These are phyloP conservation scores for Gymnorhina tibicen DNA, from an alignment of 2,113 vertebrate species.

Conservation along the genomic window DNA sequence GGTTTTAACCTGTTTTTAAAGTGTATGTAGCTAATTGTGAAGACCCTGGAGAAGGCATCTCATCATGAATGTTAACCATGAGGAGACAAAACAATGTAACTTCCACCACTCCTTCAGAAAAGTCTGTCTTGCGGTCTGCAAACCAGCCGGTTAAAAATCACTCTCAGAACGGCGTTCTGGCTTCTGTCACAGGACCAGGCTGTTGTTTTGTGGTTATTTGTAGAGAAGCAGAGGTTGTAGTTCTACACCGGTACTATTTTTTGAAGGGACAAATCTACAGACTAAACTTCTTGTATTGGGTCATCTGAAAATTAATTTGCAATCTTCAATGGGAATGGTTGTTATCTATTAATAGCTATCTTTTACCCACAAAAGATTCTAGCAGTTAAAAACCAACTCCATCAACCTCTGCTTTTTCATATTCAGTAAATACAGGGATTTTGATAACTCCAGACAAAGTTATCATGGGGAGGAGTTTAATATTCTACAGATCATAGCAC, in stretches of 20 bases:
- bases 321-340: background rate
- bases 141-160: background rate
- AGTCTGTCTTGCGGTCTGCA: background rate
- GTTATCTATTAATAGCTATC: constrained; percentile 15
- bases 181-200: background rate
- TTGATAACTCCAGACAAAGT: constrained; percentile 15
- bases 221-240: background rate
- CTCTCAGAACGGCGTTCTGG: background rate
- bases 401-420: constrained; percentile 21
- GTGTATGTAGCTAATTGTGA: background rate
- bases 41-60: background rate
- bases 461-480: constrained; percentile 26
- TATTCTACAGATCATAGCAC: constrained; percentile 37
- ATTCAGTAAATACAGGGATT: constrained; percentile 46
- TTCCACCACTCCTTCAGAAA: background rate
- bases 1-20: background rate
- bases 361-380: background rate
- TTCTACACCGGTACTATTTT: background rate
- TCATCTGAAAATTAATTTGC: constrained; percentile 10
- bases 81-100: background rate
- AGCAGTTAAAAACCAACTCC: constrained; percentile 27
- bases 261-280: background rate
- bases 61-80: background rate
- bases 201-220: background rate
- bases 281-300: background rate